Conservation (phyloP, 2,888 invertebrate species). For the Strigamia maritima region DNA sequence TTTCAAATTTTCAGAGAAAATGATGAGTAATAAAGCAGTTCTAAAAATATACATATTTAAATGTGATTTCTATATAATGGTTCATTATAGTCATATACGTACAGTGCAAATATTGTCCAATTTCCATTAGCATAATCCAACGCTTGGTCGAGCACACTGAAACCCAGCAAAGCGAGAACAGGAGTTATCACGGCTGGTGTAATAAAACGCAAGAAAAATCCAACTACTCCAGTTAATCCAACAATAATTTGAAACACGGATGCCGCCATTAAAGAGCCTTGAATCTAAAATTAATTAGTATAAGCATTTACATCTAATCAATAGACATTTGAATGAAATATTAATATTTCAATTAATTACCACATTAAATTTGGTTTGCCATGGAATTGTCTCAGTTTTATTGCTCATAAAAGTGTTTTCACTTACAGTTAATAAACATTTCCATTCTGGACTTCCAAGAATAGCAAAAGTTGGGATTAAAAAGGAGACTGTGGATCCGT, state of each 20-base stretch:
- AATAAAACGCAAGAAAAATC: conserved; percentile 68
- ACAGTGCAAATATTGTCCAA: conserved; percentile 80
- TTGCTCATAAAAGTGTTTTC: conserved; percentile 47
- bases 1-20: conserved; percentile 75
- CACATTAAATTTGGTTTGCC: neutral
- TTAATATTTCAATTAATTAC: neutral
- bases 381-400: neutral
- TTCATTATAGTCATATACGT: conserved; percentile 51
- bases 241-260: conserved; percentile 71
- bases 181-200: conserved; percentile 81
- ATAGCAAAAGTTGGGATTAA: conserved; percentile 73
- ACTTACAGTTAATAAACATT: conserved; percentile 54
- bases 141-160: conserved; percentile 77
- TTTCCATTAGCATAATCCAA: conserved; percentile 74
- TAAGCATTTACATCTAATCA: too few relatives aligned
- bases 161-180: conserved; percentile 75
- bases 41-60: conserved; percentile 44
- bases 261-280: conserved; percentile 77
- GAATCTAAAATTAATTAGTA: conserved; percentile 57
- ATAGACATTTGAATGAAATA: too few relatives aligned
- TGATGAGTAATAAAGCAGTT: conserved; percentile 60
- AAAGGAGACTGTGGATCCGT: conserved; percentile 73
- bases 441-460: conserved; percentile 68
- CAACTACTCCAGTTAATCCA: conserved; percentile 68
- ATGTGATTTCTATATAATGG: too few relatives aligned